Conservation (phyloP, 2,113 vertebrate species). For the Gymnogyps californianus region DNA sequence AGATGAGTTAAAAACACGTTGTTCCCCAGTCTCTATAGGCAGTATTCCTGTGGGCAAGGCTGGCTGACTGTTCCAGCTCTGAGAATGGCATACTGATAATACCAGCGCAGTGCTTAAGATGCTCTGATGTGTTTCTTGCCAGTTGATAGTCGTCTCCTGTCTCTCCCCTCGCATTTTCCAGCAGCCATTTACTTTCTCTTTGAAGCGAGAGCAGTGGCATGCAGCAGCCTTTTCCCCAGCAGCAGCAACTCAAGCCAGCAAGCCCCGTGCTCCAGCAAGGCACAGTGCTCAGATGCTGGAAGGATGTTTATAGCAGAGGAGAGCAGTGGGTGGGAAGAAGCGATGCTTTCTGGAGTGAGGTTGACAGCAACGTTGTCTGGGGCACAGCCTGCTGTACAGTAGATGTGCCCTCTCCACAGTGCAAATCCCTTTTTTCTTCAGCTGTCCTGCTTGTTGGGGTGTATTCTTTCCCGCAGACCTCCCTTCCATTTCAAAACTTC, state of each 20-base stretch:
- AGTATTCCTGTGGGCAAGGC: neutral
- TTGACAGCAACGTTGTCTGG: neutral
- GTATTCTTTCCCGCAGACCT: neutral
- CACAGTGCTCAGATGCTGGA: neutral
- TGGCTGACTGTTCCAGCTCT: neutral
- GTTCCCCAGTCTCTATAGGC: neutral
- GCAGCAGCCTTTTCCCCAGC: neutral
- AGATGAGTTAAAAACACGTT: neutral
- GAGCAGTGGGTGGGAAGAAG: neutral
- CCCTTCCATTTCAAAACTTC: neutral
- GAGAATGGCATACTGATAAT: neutral
- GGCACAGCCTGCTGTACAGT: neutral
- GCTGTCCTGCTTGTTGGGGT: neutral
- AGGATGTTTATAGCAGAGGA: neutral
- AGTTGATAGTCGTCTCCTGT: neutral
- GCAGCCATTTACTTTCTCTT: neutral
- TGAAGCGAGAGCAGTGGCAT: neutral
- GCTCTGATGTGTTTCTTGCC: neutral
- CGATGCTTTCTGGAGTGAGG: constrained; percentile 13
- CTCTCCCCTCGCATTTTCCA: neutral
- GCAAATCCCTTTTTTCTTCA: neutral
- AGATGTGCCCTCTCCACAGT: neutral
- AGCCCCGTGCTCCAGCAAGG: neutral
- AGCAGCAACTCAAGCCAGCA: neutral
- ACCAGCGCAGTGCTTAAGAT: neutral